Evolutionary conservation across 2,113 vertebrate genomes (phyloP), one percentile per base, ranked within the genome.

Genomic region (Strix aluco): DNA sequence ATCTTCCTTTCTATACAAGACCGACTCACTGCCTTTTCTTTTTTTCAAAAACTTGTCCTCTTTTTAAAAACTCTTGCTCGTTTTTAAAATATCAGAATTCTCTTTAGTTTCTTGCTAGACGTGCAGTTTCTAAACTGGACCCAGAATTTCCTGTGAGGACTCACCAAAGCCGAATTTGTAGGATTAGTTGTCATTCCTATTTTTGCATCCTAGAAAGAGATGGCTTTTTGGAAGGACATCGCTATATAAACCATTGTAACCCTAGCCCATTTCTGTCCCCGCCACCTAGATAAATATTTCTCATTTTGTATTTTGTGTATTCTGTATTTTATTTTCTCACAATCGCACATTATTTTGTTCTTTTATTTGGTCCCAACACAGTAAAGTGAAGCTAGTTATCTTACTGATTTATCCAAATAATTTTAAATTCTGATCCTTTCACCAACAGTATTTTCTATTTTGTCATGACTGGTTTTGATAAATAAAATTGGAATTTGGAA

Each of bases 241-340:
- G 6, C 29, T 51, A 4, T 61, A 27, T 42, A 84, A 81, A 47
- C 30, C 25, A 23, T 15, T 80, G 30, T 65, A 89, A 77, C 7
- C 1, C 18, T n/a, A 61, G 36, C 44, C 59, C 6, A 23, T 32
- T 73, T 88, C 46, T 84, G 20, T 66, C 51, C 23, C 25, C 15
- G 52, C 9, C 18, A 65, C 57, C 34, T 73, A 61, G 34, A 18
- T 66, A 74, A 93, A 29, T 81, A n/a, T 47, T 87, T 93, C 29
- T 70, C 3, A 42, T 85, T 81, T 22, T 29, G 4, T 80, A 19
- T 66, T 88, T 75, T 57, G 13, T 30, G 8, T 42, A 19, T 51
- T 67, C 27, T 80, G n/a, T 55, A 51, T 69, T 85, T 73, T 73
- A 52, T 81, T 86, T 92, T 80, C 61, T 92, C 25, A 55, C 22